Evolutionary conservation across 2,113 vertebrate species (phyloP).

Genomic region (Xerus inauris): DNA sequence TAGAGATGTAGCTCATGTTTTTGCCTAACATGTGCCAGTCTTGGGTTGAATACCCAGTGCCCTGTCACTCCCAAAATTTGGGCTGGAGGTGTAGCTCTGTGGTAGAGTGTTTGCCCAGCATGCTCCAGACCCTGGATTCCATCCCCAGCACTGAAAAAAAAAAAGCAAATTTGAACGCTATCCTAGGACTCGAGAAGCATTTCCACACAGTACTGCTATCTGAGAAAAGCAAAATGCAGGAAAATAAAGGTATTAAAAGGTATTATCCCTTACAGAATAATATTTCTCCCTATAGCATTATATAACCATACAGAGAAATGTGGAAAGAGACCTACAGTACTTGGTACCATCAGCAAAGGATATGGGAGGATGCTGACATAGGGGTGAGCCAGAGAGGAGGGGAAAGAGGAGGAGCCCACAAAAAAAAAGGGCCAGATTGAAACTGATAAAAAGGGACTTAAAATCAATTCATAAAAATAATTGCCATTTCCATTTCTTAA

Average conservation of each 20-base stretch:
- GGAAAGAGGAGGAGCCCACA: not conserved
- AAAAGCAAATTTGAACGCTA: not conserved
- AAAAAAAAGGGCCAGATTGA: not conserved
- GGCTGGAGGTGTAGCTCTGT: not conserved
- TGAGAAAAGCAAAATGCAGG: not conserved
- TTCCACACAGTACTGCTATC: not conserved
- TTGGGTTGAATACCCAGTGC: too few relatives aligned
- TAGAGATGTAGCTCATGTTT: too few relatives aligned
- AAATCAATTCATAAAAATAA: slow-evolving; percentile 6
- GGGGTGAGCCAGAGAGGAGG: not conserved
- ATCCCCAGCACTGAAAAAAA: not conserved
- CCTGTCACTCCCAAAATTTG: not conserved
- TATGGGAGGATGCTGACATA: not conserved
- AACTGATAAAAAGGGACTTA: not conserved
- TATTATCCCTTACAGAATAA: not conserved
- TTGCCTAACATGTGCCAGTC: too few relatives aligned
- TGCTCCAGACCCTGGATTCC: not conserved
- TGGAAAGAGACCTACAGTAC: not conserved
- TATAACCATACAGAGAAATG: not conserved
- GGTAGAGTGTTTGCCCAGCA: not conserved
- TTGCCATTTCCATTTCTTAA: not conserved
- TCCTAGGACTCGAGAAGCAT: not conserved
- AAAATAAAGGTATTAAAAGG: not conserved
- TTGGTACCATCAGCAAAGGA: not conserved
- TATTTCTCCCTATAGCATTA: not conserved